Evolutionary conservation across 2,113 vertebrate species (phyloP), one percentile per base, ranked within the genome.

Genomic region (Nothoprocta perdicaria): DNA sequence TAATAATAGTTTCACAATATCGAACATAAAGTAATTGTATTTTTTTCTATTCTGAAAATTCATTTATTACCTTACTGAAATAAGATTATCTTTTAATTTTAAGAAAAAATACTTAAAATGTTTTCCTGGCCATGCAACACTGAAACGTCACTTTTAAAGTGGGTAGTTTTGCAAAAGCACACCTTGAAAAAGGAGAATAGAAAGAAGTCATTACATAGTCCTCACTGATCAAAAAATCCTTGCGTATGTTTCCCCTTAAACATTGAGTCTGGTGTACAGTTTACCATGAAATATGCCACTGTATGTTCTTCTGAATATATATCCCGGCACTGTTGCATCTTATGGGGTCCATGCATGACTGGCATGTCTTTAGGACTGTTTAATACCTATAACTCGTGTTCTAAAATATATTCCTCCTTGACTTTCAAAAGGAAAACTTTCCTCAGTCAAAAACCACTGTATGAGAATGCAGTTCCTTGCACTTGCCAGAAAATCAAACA

Each of bases 211-310:
- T 10, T 12, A 3, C 6, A n/a, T 6, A 61, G 10, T 35, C n/a
- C 60, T 63, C 48, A 48, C 14, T n/a, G 53, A 80, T 13, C 6
- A 46, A 66, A 12, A 31, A 85, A 58, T 31, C 1, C 8, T 12
- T 53, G 46, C 24, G 19, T 46, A 29, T 27, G 41, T 46, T 40
- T 9, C 2, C 26, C 52, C 22, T 67, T 38, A 8, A 1, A 4
- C 10, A 65, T 45, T 65, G 27, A 16, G 61, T 66, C 19, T 79
- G 72, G 66, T 8, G 26, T 29, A 21, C 10, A 45, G 8, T 66
- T 81, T 78, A 31, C 29, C 6, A 45, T 12, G n/a, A 3, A 1
- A 1, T 17, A 43, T 16, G 15, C 15, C 1, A 3, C 13, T 1
- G 0, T 33, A 38, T 33, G 33, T 27, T 48, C 27, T 14, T 14